These are phyloP conservation scores for Dromiciops gliroides DNA, from an alignment of 2,113 vertebrate genomes.

Conservation along the genomic window DNA sequence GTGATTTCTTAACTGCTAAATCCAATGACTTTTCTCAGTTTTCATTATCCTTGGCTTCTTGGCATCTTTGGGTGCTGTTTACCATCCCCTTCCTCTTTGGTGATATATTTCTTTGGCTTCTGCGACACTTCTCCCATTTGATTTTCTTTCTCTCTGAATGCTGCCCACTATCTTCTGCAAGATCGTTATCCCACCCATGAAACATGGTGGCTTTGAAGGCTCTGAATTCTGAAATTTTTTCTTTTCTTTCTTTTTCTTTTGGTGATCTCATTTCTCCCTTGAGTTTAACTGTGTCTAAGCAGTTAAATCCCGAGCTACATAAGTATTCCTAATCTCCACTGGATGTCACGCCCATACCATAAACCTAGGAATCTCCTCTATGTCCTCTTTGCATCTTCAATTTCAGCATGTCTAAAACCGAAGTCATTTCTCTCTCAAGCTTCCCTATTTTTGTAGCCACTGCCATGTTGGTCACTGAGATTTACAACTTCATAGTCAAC, in stretches of 20 bases:
- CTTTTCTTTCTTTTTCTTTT: too few species aligned
- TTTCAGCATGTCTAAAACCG: background rate
- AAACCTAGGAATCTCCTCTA: background rate
- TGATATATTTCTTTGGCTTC: background rate
- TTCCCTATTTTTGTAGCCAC: background rate
- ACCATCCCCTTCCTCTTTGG: background rate
- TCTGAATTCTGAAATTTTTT: background rate
- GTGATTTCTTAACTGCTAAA: background rate
- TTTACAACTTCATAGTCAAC: background rate
- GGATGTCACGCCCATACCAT: background rate
- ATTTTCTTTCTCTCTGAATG: background rate
- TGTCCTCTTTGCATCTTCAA: background rate
- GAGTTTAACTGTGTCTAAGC: background rate
- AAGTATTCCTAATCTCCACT: background rate
- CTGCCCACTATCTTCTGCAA: background rate
- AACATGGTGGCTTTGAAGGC: background rate
- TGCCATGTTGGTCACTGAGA: background rate
- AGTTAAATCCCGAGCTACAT: background rate
- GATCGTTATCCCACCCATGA: background rate
- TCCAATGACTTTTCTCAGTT: background rate
- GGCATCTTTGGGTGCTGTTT: background rate
- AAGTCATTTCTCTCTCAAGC: background rate
- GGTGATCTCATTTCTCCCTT: background rate
- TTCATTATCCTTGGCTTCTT: background rate
- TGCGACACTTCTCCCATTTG: background rate